Conservation (phyloP, 2,113 vertebrate species). For the Silurus meridionalis region DNA sequence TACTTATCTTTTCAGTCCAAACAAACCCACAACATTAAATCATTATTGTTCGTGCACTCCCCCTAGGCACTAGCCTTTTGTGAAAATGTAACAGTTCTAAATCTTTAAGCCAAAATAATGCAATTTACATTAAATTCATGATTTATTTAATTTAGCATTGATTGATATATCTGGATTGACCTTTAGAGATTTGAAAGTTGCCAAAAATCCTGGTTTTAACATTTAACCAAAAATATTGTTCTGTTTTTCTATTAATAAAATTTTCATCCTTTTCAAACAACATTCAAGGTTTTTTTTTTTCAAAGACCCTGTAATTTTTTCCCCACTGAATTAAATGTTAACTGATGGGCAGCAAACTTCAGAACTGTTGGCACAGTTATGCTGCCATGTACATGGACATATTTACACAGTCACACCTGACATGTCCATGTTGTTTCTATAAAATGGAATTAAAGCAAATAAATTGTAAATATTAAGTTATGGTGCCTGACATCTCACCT, state of each 20-base stretch:
- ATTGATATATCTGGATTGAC: neutral
- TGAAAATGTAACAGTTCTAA: neutral
- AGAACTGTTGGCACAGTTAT: neutral
- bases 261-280: neutral
- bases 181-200: neutral
- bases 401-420: neutral
- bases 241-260: neutral
- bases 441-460: conserved; percentile 1
- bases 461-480: conserved; percentile 25
- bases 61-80: no score
- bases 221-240: neutral
- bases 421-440: conserved; percentile 15
- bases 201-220: neutral
- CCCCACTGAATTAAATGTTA: neutral
- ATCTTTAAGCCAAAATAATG: neutral
- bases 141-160: no score
- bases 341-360: neutral
- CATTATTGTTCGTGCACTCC: no score
- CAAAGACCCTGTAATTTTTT: neutral
- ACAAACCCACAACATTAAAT: no score
- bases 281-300: neutral
- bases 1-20: no score
- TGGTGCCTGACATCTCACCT: conserved; percentile 13
- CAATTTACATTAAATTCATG: neutral
- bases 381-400: neutral